These are phyloP conservation scores for Enteromius afrohamiltoni DNA, from an alignment of 2,797 vertebrate genomes.

Conservation along the genomic window DNA sequence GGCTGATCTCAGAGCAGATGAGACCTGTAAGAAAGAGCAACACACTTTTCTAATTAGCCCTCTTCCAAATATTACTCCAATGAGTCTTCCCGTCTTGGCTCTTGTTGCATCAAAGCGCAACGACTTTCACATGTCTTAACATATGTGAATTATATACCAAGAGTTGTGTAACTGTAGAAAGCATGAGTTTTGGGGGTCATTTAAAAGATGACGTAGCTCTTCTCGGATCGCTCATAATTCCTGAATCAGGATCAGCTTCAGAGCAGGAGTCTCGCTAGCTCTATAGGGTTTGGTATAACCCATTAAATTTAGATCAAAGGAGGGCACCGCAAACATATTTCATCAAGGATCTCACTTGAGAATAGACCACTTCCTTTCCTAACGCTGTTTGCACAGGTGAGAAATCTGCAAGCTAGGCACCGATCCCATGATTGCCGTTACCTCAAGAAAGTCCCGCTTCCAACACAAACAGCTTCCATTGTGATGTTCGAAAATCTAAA, in stretches of 20 bases:
- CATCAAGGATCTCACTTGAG: constrained; percentile 66
- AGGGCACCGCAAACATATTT: constrained; percentile 63
- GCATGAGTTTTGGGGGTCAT: background rate
- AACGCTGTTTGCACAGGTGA: constrained; percentile 82
- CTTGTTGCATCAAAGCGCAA: constrained; percentile 36
- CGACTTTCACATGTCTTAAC: constrained; percentile 35
- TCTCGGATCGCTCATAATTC: constrained; percentile 30
- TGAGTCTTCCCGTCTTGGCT: constrained; percentile 47
- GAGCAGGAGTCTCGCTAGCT: constrained; percentile 32
- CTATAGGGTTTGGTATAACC: constrained; percentile 50
- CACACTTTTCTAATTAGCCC: constrained; percentile 65
- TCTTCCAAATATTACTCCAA: constrained; percentile 28
- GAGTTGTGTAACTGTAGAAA: constrained; percentile 1
- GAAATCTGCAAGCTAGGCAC: constrained; percentile 79
- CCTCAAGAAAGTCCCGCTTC: constrained; percentile 68
- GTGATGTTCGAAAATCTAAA: constrained; percentile 64
- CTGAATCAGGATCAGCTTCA: constrained; percentile 34
- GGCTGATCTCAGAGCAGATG: constrained; percentile 43
- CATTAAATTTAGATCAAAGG: constrained; percentile 73
- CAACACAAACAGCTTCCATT: constrained; percentile 75
- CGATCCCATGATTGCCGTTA: constrained; percentile 65
- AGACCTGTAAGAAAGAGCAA: constrained; percentile 1
- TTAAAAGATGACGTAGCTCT: constrained; percentile 59
- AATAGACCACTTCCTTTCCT: constrained; percentile 75
- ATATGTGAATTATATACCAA: constrained; percentile 23